Percentiles rank a stretch among this genome's conserved stretches.
Evolutionary conservation across 2,888 invertebrate species (phyloP).

Genomic region (Coenonympha glycerion): DNA sequence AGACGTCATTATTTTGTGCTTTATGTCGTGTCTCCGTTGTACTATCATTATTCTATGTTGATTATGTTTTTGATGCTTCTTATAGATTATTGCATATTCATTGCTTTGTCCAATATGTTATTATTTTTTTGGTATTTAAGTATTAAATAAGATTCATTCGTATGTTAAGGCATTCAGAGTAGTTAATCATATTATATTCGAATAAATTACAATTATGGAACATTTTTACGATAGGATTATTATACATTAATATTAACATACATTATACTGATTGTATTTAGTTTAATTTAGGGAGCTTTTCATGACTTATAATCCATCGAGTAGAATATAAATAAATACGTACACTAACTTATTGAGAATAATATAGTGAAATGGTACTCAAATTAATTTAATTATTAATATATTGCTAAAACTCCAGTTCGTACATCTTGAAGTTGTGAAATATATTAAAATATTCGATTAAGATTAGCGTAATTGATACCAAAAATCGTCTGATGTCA

Average conservation of each 20-base stretch:
- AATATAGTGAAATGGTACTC: constrained; percentile 16
- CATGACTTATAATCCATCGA: constrained; percentile 28
- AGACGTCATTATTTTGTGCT: constrained; percentile 32
- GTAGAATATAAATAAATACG: constrained; percentile 16
- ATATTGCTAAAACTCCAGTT: constrained; percentile 10
- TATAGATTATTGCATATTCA: constrained; percentile 20
- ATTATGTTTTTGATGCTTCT: constrained; percentile 22
- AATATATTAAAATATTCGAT: constrained; percentile 17
- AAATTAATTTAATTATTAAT: constrained; percentile 12
- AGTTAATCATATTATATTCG: constrained; percentile 40
- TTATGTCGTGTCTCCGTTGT: constrained; percentile 41
- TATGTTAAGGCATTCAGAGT: constrained; percentile 42
- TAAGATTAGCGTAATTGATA: constrained; percentile 42
- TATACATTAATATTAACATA: constrained; percentile 25
- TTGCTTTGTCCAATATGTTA: constrained; percentile 23
- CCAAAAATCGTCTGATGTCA: constrained; percentile 52
- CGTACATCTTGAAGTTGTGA: constrained; percentile 24
- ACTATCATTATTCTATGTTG: constrained; percentile 11
- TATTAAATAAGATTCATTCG: constrained; percentile 21
- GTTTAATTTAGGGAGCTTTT: constrained; percentile 31
- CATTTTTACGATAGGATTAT: constrained; percentile 32
- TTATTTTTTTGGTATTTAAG: constrained; percentile 11
- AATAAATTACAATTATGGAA: constrained; percentile 31
- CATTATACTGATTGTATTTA: constrained; percentile 28
- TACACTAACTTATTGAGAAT: constrained; percentile 21